Evolutionary conservation across 2,888 invertebrate genomes (phyloP), one percentile per base, ranked within the genome.

Genomic region (Lasioglossum oenotherae): DNA sequence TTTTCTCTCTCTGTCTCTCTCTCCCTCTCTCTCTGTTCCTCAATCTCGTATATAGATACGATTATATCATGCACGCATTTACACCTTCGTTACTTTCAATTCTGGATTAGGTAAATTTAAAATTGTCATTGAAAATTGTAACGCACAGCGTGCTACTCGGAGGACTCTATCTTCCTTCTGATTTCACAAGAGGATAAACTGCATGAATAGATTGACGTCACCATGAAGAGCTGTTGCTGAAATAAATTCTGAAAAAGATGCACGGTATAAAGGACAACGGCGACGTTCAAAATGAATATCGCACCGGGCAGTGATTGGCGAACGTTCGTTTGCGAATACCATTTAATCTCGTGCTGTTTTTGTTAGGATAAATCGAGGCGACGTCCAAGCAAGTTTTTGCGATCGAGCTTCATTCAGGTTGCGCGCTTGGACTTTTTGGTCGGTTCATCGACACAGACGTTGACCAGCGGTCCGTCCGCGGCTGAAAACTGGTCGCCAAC

Each of bases 401-500:
- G 35, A 8, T 23, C 35, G 35, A 16, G 31, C 31, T 64, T 64
- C 64, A 31, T 27, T 64, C 31, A 27, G 64, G 53, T 53, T 27
- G 67, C 19, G 27, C 60, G 60, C 1, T 16, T 3, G 19, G 19
- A 19, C 67, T 16, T 31, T 67, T 67, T 67, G 23, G 10, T 44
- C 38, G 44, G 60, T 53, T 74, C 73, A 31, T 64, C 67, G 44
- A 60, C 69, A 41, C 46, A 23, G 14, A 27, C 67, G 27, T 64
- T 41, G 27, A n/a, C 38, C 69, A 12, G 69, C 64, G 53, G 53
- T 75, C 64, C 53, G 60, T 57, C 23, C 67, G 78, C 71, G 75
- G 78, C 49, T 73, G 89, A 85, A 88, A 89, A 90, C 78, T 81
- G 74, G 80, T 86, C 87, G 88, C 81, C 90, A 85, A 89, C 88